Base-by-base conservation (phyloP, 2,113 vertebrate species). In the Suncus etruscus region DNA sequence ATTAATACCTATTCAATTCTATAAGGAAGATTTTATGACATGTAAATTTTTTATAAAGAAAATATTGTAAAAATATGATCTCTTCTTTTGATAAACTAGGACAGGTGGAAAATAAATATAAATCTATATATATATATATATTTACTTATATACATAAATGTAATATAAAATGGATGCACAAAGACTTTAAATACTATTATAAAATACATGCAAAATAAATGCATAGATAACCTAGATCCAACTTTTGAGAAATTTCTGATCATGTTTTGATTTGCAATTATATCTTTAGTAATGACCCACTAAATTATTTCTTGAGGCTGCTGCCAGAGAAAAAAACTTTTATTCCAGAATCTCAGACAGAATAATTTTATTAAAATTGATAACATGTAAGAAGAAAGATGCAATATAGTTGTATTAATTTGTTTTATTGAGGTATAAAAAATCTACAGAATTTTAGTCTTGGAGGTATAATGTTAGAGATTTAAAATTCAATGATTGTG, bases 191-290 rank as follows among this genome's bases (percentile, higher is more conserved):
- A 20, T 91, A 48, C 31, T 73, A 4, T 81, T 47, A 29, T 39
- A 66, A 80, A 73, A 68, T 76, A 3, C 18, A 10, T 74, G n/a
- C 16, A 86, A 10, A 10, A 75, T 82, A 75, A 70, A 79, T 88
- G 45, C 51, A 15, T 45, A 66, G 31, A 51, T 84, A 65, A 8
- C 22, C 29, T n/a, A 75, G 3, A 88, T 68, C 11, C 14, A 16
- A 91, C 3, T 58, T 95, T 81, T 47, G 22, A 31, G n/a, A 50
- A 6, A 92, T 27, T 29, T 18, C 27, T 8, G 8, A 83, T 78
- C 92, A 90, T 61, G 84, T 61, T 83, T 92, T 83, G 32, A 80
- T n/a, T 18, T 90, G 54, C 3, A 74, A 68, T 39, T 47, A 47
- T 14, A 84, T 18, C 82, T 82, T 82, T 89, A 12, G 18, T 54